A percentile compares a stretch with the other conserved stretches of the same genome.
These are phyloP conservation scores for Phrynosoma blainvillii DNA, from an alignment of 2,113 vertebrate genomes.

Conservation along the genomic window DNA sequence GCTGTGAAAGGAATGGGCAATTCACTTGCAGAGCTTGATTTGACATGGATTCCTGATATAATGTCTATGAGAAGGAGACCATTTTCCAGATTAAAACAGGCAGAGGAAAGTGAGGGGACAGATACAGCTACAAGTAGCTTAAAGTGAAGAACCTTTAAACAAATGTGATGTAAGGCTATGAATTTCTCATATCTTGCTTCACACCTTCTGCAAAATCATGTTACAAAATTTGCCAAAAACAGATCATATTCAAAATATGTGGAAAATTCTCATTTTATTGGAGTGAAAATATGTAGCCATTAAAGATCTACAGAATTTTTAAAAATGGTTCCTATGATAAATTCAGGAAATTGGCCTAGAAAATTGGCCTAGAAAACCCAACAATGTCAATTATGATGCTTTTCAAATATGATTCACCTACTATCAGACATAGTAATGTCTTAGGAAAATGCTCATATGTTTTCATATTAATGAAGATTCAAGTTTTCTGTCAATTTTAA, in stretches of 20 bases:
- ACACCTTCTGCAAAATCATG: not conserved
- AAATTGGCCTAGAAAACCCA: not conserved
- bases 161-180: too few species aligned
- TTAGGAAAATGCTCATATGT: not conserved
- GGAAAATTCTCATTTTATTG: not conserved
- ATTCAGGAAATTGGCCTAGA: not conserved
- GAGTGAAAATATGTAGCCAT: too few species aligned
- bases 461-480: slow-evolving; percentile 16
- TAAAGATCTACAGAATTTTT: not conserved
- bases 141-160: not conserved
- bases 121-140: not conserved
- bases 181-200: too few species aligned
- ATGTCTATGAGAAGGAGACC: not conserved
- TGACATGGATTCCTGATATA: too few species aligned
- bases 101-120: not conserved
- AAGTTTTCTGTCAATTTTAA: slow-evolving; percentile 8
- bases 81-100: not conserved
- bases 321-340: not conserved
- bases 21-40: too few species aligned
- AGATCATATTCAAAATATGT: not conserved
- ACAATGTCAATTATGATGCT: not conserved
- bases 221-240: not conserved
- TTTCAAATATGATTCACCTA: not conserved
- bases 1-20: too few species aligned
- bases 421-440: not conserved